These are phyloP conservation scores for Dunckerocampus dactyliophorus DNA, from an alignment of 2,113 vertebrate genomes.

Conservation along the genomic window DNA sequence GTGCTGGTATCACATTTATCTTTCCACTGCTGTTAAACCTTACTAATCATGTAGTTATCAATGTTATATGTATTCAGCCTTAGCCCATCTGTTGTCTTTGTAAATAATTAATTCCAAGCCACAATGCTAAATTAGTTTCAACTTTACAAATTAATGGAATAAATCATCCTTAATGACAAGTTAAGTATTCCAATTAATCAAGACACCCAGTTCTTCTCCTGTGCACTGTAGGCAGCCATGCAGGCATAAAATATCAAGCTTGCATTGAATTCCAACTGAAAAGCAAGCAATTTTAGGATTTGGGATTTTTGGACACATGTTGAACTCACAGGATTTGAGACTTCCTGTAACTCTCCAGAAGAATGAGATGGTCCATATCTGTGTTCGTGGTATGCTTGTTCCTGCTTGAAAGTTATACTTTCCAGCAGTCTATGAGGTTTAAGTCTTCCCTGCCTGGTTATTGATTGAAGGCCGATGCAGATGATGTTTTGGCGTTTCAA, in stretches of 20 bases:
- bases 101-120: slow-evolving; percentile 62
- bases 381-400: too few species aligned
- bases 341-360: too few species aligned
- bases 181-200: slow-evolving; percentile 76
- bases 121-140: slow-evolving; percentile 58
- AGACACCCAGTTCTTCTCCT: slow-evolving; percentile 42
- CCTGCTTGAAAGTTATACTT: too few species aligned
- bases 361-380: too few species aligned
- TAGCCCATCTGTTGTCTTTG: slow-evolving; percentile 20
- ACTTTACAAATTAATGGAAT: slow-evolving; percentile 69
- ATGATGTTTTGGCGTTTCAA: too few species aligned
- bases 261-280: slow-evolving; percentile 1
- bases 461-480: too few species aligned
- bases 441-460: too few species aligned
- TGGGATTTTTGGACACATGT: neutral
- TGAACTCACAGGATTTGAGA: neutral
- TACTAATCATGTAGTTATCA: slow-evolving; percentile 8
- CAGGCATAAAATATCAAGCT: slow-evolving; percentile 22
- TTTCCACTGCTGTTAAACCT: slow-evolving; percentile 15
- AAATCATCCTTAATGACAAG: slow-evolving; percentile 74
- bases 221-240: slow-evolving; percentile 20
- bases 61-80: neutral
- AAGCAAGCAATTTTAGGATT: neutral
- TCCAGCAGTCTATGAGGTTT: too few species aligned
- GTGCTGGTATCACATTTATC: slow-evolving; percentile 13